Base-by-base conservation (phyloP, 2,888 invertebrate genomes). In the Calliopum simillimum region DNA sequence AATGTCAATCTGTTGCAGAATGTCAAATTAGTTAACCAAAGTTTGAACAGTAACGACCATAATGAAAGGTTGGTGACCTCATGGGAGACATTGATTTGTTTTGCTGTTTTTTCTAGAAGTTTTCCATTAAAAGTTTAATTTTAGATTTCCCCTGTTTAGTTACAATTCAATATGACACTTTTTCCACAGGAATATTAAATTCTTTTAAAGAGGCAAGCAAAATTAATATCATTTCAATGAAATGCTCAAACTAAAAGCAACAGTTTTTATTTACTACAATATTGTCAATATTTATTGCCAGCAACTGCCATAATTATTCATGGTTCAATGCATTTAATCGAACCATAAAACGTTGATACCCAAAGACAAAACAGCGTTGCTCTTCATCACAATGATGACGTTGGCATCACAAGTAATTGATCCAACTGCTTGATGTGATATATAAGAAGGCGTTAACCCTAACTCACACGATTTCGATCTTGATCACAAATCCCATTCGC, bases 381-480 rank as follows among this genome's bases (percentile, higher is more conserved):
- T 49, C 16, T 5, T 49, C 19, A 41, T 21, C 21, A 53, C 21
- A 16, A 25, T 33, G 56, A 56, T n/a, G 56, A 58, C 25, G 33
- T 25, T 58, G 5, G 11, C 23, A 14, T 12, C 13, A 46, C 14
- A 23, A 43, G 65, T 55, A 65, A 65, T 65, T 55, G 65, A 65
- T 65, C 65, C 43, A 41, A 33, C 33, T 33, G 25, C 25, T 25
- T 5, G 8, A 33, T 67, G 71, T 73, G 75, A 75, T 76, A 74
- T 74, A 76, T 76, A 71, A 68, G 69, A 73, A 75, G 75, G 74
- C 76, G 75, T 75, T 76, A 76, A 76, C 75, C 76, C 69, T 63
- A 68, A 70, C 74, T 73, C 74, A 72, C 75, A 74, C 74, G 75
- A 72, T 74, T 68, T 13, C n/a, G 53, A 43, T 65, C 55, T 51